Evolutionary conservation across 2,113 vertebrate species (phyloP).

Genomic region (Galemys pyrenaicus): DNA sequence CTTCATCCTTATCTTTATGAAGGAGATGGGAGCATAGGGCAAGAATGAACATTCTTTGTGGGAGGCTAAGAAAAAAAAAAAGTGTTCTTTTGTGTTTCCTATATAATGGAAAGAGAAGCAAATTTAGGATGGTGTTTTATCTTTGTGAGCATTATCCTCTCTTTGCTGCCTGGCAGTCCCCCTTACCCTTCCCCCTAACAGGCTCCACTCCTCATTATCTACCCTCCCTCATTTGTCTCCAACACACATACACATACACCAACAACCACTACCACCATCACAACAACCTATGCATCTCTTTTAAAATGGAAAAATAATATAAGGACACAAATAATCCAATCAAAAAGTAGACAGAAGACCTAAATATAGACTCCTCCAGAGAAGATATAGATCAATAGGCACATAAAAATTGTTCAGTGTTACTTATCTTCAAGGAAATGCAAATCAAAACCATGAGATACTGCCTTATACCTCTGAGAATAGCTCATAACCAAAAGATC

Average conservation of each 20-base stretch:
- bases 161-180: neutral
- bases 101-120: neutral
- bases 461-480: no score
- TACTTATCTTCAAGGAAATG: no score
- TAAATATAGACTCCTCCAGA: no score
- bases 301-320: neutral
- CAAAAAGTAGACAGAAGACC: no score
- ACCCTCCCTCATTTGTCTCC: neutral
- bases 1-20: neutral
- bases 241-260: neutral
- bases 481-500: no score
- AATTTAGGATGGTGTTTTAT: neutral
- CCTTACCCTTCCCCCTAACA: no score
- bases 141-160: neutral
- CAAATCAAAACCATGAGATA: no score
- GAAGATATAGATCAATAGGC: no score
- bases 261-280: neutral
- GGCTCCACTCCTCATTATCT: neutral
- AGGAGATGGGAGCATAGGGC: neutral
- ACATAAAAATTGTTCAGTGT: no score
- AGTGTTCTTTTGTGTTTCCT: neutral
- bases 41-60: neutral
- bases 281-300: neutral
- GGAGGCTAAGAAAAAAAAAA: neutral
- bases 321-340: no score